A percentile compares a stretch with the other conserved stretches of the same genome.
These are phyloP conservation scores for Tineola bisselliella DNA, from an alignment of 2,888 invertebrate genomes.

Conservation along the genomic window DNA sequence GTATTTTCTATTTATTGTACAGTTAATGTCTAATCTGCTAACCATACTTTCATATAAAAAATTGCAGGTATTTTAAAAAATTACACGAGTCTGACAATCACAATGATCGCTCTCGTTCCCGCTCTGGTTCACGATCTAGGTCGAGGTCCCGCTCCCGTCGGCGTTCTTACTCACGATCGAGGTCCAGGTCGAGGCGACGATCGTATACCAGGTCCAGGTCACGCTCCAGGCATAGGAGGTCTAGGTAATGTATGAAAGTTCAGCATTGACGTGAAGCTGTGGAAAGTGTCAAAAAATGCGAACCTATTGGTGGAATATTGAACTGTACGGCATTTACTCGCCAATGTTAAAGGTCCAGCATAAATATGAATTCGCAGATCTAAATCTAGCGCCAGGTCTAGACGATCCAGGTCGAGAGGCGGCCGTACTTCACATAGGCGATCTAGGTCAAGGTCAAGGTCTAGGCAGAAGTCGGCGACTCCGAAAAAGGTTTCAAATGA, in stretches of 20 bases:
- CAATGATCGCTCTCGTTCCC: conserved; percentile 36
- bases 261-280: too few relatives aligned
- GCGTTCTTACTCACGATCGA: conserved; percentile 25
- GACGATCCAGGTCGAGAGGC: conserved; percentile 15
- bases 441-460: conserved; percentile 20
- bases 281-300: too few relatives aligned
- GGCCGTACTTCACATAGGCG: conserved; percentile 17
- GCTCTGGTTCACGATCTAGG: conserved; percentile 31
- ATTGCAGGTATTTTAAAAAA: conserved; percentile 68
- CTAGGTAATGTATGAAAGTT: background rate
- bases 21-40: too few relatives aligned
- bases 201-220: conserved; percentile 36
- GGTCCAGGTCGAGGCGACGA: conserved; percentile 21
- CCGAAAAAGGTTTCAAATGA: conserved; percentile 15
- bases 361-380: background rate
- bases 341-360: too few relatives aligned
- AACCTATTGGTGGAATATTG: too few relatives aligned
- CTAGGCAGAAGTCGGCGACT: conserved; percentile 19
- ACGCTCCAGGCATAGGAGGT: conserved; percentile 31
- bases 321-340: too few relatives aligned
- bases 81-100: conserved; percentile 65
- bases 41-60: conserved; percentile 21
- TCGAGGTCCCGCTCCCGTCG: conserved; percentile 27
- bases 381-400: background rate
- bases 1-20: conserved; percentile 15